phyloP scores from a whole-genome alignment of 2,113 vertebrate genomes.

The Ictalurus furcatus region DNA sequence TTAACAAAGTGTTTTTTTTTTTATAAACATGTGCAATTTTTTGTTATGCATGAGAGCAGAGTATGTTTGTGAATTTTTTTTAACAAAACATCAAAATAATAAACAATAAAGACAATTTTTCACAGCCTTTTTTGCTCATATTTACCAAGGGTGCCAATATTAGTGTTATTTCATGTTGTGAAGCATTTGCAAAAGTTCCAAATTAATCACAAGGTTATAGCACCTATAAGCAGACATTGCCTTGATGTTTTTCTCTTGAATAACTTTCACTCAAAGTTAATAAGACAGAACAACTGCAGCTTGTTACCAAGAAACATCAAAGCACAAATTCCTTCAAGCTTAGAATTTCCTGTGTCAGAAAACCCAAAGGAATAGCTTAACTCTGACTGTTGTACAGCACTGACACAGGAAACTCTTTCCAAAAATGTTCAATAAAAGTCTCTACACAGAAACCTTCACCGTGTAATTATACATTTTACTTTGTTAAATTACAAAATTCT shows the following conservation, averaged over 20 bases:
- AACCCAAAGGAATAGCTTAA: neutral
- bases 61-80: too few relatives aligned
- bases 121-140: too few relatives aligned
- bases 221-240: neutral
- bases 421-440: neutral
- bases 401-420: neutral
- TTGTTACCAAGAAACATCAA: neutral
- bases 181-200: neutral
- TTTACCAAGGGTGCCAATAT: too few relatives aligned
- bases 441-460: neutral
- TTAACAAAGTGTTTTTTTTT: too few relatives aligned
- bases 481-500: neutral
- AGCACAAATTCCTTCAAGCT: neutral
- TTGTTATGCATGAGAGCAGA: too few relatives aligned
- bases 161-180: neutral
- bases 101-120: too few relatives aligned
- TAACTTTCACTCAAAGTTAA: neutral
- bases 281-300: neutral
- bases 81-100: too few relatives aligned
- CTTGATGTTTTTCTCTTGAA: neutral
- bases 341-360: constrained; percentile 5
- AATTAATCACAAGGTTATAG: neutral
- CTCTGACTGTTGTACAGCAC: neutral
- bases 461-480: neutral
- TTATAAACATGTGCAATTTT: too few relatives aligned